These are phyloP conservation scores for Tachysurus fulvidraco DNA, from an alignment of 2,113 vertebrate genomes.

Conservation along the genomic window DNA sequence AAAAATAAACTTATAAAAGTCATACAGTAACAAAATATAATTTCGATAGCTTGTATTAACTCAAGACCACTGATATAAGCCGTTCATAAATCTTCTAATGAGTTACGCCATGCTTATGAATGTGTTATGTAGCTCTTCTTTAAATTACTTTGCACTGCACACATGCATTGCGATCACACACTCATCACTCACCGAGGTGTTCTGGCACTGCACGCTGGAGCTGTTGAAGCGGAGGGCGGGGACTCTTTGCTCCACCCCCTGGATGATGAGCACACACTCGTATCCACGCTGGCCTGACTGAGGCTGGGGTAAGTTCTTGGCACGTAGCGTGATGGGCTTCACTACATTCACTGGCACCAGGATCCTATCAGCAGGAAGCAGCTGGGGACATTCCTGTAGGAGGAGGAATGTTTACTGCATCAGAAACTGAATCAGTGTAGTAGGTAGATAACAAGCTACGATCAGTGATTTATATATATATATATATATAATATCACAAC, in stretches of 20 bases:
- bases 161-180: not conserved
- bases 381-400: slow-evolving; percentile 90
- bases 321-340: slow-evolving; percentile 93
- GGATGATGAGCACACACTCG: slow-evolving; percentile 91
- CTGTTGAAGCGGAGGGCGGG: slow-evolving; percentile 96
- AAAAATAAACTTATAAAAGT: not conserved
- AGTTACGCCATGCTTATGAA: not conserved
- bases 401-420: not conserved
- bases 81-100: not conserved
- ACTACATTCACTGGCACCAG: slow-evolving; percentile 94
- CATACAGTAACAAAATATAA: too few relatives aligned
- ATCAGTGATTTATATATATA: not conserved
- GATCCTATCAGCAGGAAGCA: slow-evolving; percentile 88
- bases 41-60: too few relatives aligned
- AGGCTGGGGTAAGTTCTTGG: slow-evolving; percentile 94
- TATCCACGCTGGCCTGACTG: slow-evolving; percentile 97
- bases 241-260: slow-evolving; percentile 88
- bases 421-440: not conserved
- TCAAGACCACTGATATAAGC: not conserved
- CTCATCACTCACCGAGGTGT: slow-evolving; percentile 88
- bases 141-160: not conserved
- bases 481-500: too few relatives aligned
- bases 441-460: not conserved
- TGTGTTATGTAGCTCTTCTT: not conserved
- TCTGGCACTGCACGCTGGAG: slow-evolving; percentile 97